Evolutionary conservation across 2,113 vertebrate species (phyloP), one percentile per base, ranked within the genome.

Genomic region (Mirounga angustirostris): DNA sequence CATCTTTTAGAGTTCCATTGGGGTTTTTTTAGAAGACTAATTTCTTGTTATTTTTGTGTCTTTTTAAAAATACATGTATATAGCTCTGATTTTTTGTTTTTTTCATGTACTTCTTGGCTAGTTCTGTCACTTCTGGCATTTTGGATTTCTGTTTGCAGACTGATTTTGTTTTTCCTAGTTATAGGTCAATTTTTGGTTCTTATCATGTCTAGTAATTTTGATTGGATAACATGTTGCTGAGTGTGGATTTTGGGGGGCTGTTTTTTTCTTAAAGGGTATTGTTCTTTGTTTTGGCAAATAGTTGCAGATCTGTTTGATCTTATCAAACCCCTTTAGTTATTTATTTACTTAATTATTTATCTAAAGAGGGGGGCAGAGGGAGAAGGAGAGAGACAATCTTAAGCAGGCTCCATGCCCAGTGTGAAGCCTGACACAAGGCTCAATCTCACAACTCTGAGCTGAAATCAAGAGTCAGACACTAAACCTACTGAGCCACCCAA

Each of bases 1-100:
- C 26, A 91, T 36, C 16, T 76, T 91, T 71, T 78, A n/a, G 59
- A 80, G 52, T 89, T 79, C 8, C 1, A 6, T 83, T 84, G 63
- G 8, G 0, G 40, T 88, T 88, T 91, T 83, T 36, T 33, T 36
- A 36, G 36, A 36, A 36, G 16, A 67, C 82, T 87, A n/a, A 79
- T 89, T 97, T 93, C 43, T 46, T 19, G 18, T 87, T 92, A 76
- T 84, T 89, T 93, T 85, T 91, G 73, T 79, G 15, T 95, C n/a
- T 92, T 83, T 76, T 56, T 30, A 69, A 43, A 96, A 43, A 36
- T 86, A 50, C 19, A 71, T 22, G 16, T 46, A 33, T 9, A 36
- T 21, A 33, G 21, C 52, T 63, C 26, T 52, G 30, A 61, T 91
- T 71, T n/a, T 24, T 46, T 46, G 46, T 46, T 88, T 3, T 95